Evolutionary conservation across 2,797 vertebrate species (phyloP).

Genomic region (Prunella strophiata): DNA sequence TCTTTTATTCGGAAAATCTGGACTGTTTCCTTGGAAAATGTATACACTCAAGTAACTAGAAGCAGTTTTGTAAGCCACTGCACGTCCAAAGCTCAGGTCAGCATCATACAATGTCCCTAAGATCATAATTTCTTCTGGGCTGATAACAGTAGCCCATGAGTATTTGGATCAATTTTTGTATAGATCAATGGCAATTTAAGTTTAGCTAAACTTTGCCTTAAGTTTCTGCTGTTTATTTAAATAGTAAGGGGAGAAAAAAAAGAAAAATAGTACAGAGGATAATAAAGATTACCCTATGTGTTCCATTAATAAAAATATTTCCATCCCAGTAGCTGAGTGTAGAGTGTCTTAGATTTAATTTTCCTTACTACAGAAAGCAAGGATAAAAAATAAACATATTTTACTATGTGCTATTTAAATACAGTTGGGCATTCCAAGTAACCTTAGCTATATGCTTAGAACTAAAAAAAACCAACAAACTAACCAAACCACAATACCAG

Average conservation of each 20-base stretch:
- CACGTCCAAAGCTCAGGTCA: neutral
- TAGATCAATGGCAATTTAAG: neutral
- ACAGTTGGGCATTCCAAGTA: neutral
- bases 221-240: neutral
- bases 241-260: neutral
- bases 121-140: neutral
- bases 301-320: neutral
- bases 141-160: neutral
- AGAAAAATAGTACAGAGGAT: neutral
- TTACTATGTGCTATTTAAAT: neutral
- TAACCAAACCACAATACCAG: neutral
- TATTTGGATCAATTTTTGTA: neutral
- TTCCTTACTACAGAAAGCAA: neutral
- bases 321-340: neutral
- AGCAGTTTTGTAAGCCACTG: neutral
- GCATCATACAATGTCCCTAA: neutral
- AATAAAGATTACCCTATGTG: neutral
- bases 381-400: neutral
- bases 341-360: neutral
- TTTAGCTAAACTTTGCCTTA: neutral
- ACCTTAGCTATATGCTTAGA: neutral
- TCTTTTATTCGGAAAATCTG: conserved; percentile 52
- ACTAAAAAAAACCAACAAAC: neutral
- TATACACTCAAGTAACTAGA: conserved; percentile 32
- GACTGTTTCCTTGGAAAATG: conserved; percentile 25